Conservation (phyloP, 2,888 invertebrate genomes). For the Homarus gammarus region DNA sequence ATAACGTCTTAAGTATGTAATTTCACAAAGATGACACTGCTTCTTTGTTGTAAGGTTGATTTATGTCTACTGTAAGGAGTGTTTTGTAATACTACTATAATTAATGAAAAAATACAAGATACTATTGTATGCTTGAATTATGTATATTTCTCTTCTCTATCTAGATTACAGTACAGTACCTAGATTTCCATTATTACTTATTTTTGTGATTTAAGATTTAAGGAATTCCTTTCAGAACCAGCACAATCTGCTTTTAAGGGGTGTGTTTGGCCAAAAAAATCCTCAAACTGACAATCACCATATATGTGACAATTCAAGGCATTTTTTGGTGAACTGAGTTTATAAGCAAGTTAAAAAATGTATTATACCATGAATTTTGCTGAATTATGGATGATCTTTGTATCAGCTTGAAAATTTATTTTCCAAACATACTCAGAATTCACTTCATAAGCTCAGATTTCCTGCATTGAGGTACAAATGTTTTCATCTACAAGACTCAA, state of each 20-base stretch:
- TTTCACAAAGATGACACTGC: not conserved
- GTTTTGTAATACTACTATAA: not conserved
- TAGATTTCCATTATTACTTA: constrained; percentile 8
- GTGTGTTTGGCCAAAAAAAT: constrained; percentile 5
- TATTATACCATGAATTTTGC: not conserved
- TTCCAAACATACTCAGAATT: not conserved
- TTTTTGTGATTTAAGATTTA: constrained; percentile 7
- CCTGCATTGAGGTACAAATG: constrained; percentile 10
- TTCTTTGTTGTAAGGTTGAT: constrained; percentile 10
- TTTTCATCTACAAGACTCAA: constrained; percentile 1
- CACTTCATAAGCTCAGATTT: constrained; percentile 14
- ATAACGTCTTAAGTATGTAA: constrained; percentile 3
- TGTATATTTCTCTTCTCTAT: not conserved
- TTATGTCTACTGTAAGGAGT: constrained; percentile 18
- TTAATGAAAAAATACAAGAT: not conserved
- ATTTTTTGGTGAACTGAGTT: not conserved
- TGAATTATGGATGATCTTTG: not conserved
- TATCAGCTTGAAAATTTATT: not conserved
- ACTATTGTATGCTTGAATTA: constrained; percentile 5
- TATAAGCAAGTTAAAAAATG: not conserved
- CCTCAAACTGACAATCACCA: not conserved
- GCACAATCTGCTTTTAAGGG: not conserved
- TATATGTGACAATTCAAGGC: not conserved
- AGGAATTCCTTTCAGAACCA: not conserved
- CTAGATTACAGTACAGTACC: too few species aligned